These are phyloP conservation scores for Paraescarpia echinospica DNA, from an alignment of 1,140 invertebrate genomes.

Conservation along the genomic window DNA sequence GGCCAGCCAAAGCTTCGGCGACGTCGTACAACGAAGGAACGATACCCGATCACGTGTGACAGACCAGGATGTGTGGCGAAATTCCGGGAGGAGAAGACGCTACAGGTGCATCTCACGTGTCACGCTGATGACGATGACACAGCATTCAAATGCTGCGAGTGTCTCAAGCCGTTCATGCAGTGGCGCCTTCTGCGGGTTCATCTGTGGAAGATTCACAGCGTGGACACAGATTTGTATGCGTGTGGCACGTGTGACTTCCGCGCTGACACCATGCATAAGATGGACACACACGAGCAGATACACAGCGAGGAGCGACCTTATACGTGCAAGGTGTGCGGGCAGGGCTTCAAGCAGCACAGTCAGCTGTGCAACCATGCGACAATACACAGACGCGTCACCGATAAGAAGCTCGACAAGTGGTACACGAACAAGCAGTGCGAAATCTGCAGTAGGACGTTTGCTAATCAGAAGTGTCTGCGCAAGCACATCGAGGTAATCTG, in stretches of 20 bases:
- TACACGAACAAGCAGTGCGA: conserved; percentile 71
- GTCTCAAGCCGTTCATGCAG: conserved; percentile 62
- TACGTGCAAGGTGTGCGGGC: conserved; percentile 69
- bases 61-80: conserved; percentile 37
- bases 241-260: conserved; percentile 66
- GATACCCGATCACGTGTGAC: conserved; percentile 26
- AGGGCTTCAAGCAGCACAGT: conserved; percentile 75
- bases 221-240: conserved; percentile 70
- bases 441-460: conserved; percentile 70
- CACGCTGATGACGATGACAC: conserved; percentile 61
- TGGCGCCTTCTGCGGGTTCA: conserved; percentile 70
- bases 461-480: conserved; percentile 74
- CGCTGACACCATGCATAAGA: conserved; percentile 67
- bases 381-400: conserved; percentile 62
- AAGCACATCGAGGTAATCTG: conserved; percentile 70
- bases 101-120: conserved; percentile 65
- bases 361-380: conserved; percentile 69
- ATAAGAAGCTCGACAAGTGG: conserved; percentile 47
- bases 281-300: conserved; percentile 66
- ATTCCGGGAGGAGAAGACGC: conserved; percentile 58
- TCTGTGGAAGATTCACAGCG: conserved; percentile 70
- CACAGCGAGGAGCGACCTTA: conserved; percentile 69
- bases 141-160: conserved; percentile 69
- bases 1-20: conserved; percentile 34
- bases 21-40: background rate